Evolutionary conservation across 2,797 vertebrate species (phyloP).

Genomic region (Pseudochromis fuscus): DNA sequence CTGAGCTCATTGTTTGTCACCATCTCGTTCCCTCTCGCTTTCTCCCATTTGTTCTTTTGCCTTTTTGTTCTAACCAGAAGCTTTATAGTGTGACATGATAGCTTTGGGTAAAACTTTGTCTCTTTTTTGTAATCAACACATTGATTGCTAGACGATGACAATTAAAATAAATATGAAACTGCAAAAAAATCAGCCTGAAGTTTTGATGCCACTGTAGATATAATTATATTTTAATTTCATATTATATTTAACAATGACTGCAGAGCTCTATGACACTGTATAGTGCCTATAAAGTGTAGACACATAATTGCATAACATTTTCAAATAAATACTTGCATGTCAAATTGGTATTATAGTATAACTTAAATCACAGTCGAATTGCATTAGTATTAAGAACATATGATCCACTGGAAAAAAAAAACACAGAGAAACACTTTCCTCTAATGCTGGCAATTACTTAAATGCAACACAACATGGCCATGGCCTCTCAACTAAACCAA

Average conservation of each 20-base stretch:
- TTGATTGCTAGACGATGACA: background rate
- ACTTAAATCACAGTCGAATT: slow-evolving; percentile 6
- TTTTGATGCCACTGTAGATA: background rate
- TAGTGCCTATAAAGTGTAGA: background rate
- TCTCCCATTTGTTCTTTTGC: slow-evolving; percentile 15
- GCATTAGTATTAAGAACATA: slow-evolving; percentile 27
- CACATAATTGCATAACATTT: slow-evolving; percentile 10
- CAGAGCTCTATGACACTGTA: too few species aligned
- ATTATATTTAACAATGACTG: background rate
- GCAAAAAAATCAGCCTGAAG: background rate
- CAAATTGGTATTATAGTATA: background rate
- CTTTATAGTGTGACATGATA: slow-evolving; percentile 10
- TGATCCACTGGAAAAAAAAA: slow-evolving; percentile 30
- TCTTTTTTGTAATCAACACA: slow-evolving; percentile 21
- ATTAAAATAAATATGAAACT: slow-evolving; percentile 6
- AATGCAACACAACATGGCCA: slow-evolving; percentile 19
- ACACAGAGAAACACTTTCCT: slow-evolving; percentile 23
- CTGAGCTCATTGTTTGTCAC: slow-evolving; percentile 38
- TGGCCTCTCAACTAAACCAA: slow-evolving; percentile 10
- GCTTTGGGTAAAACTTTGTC: slow-evolving; percentile 6
- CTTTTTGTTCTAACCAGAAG: slow-evolving; percentile 21
- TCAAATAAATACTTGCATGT: background rate
- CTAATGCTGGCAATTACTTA: slow-evolving; percentile 34
- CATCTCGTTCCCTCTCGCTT: slow-evolving; percentile 2
- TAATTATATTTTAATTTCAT: background rate